Evolutionary conservation across 2,888 invertebrate genomes (phyloP).

Genomic region (Apantesis nais): DNA sequence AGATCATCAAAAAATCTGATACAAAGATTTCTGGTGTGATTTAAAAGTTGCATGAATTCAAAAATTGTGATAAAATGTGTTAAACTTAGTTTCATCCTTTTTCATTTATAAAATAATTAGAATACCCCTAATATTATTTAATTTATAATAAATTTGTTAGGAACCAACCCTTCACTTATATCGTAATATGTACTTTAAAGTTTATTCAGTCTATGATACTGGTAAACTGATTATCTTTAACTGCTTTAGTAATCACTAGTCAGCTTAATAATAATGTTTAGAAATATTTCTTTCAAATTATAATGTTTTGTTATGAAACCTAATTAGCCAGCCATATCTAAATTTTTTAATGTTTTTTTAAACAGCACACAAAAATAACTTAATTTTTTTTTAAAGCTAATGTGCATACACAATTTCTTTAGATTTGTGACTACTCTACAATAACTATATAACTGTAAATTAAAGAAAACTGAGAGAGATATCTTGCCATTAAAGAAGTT

Average conservation of each 20-base stretch:
- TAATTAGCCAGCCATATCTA: no score
- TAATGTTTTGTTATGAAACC: neutral
- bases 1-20: no score
- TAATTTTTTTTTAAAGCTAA: no score
- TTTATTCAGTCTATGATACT: neutral
- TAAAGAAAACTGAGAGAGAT: no score
- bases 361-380: no score
- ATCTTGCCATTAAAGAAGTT: no score
- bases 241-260: neutral
- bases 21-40: no score
- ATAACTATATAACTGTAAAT: no score
- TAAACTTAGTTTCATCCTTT: neutral
- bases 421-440: no score
- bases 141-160: neutral
- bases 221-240: neutral
- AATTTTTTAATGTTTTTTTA: no score
- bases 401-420: no score
- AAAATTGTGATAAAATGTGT: neutral
- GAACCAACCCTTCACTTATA: neutral
- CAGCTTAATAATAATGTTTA: neutral
- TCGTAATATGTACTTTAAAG: neutral
- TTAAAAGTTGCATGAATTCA: no score
- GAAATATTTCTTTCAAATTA: neutral
- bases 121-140: neutral
- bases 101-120: neutral